Conservation (phyloP, 2,888 invertebrate species). For the Melipona bicolor region DNA sequence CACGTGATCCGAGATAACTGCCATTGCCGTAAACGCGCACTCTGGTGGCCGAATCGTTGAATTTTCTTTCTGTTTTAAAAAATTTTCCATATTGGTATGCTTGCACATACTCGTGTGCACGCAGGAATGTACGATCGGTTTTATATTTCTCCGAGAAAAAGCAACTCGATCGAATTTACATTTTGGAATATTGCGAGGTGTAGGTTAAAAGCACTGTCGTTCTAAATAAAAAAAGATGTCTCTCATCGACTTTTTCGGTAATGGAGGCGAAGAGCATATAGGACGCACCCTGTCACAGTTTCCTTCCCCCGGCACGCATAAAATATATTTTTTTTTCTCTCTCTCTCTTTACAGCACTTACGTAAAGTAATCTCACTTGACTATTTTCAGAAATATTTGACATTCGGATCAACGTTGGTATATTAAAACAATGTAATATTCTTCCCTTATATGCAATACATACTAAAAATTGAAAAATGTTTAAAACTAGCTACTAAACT, state of each 20-base stretch:
- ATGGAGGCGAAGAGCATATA: neutral
- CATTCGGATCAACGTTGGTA: neutral
- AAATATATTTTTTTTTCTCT: neutral
- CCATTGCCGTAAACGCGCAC: too few species aligned
- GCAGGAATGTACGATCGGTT: neutral
- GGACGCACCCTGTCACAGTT: neutral
- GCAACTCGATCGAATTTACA: neutral
- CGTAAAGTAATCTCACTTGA: neutral
- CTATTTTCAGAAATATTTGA: neutral
- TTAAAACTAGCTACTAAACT: too few species aligned
- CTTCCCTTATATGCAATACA: too few species aligned
- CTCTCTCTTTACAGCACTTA: neutral
- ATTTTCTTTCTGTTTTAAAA: too few species aligned
- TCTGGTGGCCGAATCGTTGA: too few species aligned
- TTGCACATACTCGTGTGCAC: neutral
- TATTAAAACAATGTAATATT: neutral
- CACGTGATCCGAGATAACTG: too few species aligned
- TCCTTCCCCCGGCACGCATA: neutral
- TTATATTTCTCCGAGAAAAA: neutral
- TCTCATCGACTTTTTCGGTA: constrained; percentile 9
- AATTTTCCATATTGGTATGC: too few species aligned
- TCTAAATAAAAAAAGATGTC: constrained; percentile 6
- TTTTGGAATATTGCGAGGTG: neutral
- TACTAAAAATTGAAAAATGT: too few species aligned
- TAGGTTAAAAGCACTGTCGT: constrained; percentile 8